Percentiles rank a stretch among this genome's conserved stretches.
phyloP scores from a whole-genome alignment of 1,140 invertebrate genomes.

The Oryzaephilus surinamensis region DNA sequence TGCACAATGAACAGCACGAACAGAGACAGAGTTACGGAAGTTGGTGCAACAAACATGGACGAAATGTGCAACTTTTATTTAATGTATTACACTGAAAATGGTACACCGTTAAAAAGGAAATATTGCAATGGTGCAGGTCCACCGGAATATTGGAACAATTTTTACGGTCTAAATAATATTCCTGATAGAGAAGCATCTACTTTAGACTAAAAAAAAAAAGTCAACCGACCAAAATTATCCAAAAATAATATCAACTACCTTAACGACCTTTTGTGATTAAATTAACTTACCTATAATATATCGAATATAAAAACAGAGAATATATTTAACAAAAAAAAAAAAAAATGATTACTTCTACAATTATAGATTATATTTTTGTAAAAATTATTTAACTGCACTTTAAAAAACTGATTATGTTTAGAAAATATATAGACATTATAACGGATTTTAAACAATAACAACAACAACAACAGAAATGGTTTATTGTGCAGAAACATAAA shows the following conservation, averaged over 20 bases:
- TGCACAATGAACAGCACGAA: slow-evolving; percentile 78
- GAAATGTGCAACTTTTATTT: slow-evolving; percentile 99
- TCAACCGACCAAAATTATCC: too few relatives aligned
- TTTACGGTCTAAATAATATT: slow-evolving; percentile 64
- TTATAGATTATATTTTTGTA: slow-evolving; percentile 12
- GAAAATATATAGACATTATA: too few relatives aligned
- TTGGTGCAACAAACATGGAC: slow-evolving; percentile 81
- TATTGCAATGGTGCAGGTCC: slow-evolving; percentile 80
- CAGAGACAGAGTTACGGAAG: slow-evolving; percentile 49
- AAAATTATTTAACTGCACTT: slow-evolving; percentile 7
- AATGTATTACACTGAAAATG: slow-evolving; percentile 92
- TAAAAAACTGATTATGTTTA: too few relatives aligned
- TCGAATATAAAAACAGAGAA: background rate
- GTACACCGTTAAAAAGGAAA: slow-evolving; percentile 65
- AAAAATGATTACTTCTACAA: slow-evolving; percentile 2
- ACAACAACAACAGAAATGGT: too few relatives aligned
- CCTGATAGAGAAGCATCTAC: slow-evolving; percentile 58
- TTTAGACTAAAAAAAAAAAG: slow-evolving; percentile 9
- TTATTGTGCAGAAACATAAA: too few relatives aligned
- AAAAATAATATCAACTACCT: too few relatives aligned
- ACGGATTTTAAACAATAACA: too few relatives aligned
- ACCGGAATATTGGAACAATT: slow-evolving; percentile 56
- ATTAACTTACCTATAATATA: too few relatives aligned
- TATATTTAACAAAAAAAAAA: background rate
- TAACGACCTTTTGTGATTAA: too few relatives aligned